Conservation (phyloP, 1,140 invertebrate genomes). For the Drosophila insularis region DNA sequence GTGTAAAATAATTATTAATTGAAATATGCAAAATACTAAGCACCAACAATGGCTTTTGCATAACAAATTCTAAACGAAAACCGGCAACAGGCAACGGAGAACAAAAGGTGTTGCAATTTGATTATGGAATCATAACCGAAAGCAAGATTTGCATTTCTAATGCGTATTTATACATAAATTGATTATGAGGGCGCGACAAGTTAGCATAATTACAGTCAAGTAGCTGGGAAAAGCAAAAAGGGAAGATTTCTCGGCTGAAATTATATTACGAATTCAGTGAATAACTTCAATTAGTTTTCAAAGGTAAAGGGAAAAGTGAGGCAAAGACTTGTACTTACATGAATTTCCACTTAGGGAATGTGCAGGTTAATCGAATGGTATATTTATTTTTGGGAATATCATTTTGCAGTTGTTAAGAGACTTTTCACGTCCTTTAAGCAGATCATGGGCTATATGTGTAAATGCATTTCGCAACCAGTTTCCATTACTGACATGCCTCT, state of each 20-base stretch:
- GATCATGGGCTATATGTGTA: not conserved
- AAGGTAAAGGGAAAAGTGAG: not conserved
- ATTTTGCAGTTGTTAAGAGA: not conserved
- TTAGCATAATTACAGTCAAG: conserved; percentile 30
- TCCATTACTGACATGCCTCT: not conserved
- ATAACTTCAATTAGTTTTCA: not conserved
- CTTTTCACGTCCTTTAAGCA: conserved; percentile 2
- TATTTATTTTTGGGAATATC: not conserved
- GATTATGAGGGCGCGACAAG: conserved; percentile 45
- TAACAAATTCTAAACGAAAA: conserved; percentile 49
- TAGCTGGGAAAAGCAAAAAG: not conserved
- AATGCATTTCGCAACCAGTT: not conserved
- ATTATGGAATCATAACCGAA: conserved; percentile 47
- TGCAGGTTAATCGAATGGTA: not conserved
- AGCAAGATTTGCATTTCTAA: conserved; percentile 71
- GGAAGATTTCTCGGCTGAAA: not conserved
- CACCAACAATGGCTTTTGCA: conserved; percentile 60
- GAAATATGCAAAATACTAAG: conserved; percentile 57
- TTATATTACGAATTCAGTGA: not conserved
- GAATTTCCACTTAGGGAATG: no score
- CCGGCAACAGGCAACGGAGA: not conserved
- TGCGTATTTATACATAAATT: conserved; percentile 53
- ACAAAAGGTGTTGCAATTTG: conserved; percentile 69
- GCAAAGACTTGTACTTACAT: no score
- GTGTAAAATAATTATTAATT: conserved; percentile 67